phyloP scores from a whole-genome alignment of 2,888 invertebrate species.

The Ashinkailepas kermadecensis region DNA sequence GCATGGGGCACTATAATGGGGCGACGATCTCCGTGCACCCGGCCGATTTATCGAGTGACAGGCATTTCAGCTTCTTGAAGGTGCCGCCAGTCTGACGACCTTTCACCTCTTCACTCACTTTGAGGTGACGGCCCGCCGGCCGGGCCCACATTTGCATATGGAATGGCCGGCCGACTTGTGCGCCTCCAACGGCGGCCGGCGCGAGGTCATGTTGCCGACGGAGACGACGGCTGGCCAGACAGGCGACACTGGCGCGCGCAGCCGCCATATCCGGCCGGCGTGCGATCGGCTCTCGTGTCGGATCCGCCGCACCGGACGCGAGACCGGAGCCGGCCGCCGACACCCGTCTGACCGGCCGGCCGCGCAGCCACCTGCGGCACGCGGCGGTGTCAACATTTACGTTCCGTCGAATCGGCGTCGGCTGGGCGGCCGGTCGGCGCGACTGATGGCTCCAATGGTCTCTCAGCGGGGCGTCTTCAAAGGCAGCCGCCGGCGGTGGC shows the following conservation, averaged over 20 bases:
- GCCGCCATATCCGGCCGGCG: not conserved
- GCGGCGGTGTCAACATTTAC: conserved; percentile 7
- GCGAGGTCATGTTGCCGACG: not conserved
- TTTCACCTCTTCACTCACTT: too few species aligned
- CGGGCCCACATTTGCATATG: too few species aligned
- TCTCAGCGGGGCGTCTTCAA: not conserved
- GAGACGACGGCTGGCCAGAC: not conserved
- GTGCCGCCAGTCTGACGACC: too few species aligned
- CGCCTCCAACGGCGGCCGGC: not conserved
- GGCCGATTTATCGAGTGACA: too few species aligned
- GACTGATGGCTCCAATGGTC: not conserved
- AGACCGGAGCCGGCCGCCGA: not conserved
- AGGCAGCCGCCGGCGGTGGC: not conserved
- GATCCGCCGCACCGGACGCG: not conserved
- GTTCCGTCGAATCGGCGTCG: conserved; percentile 4
- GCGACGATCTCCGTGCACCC: too few species aligned
- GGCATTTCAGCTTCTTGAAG: too few species aligned
- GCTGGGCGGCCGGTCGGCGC: not conserved
- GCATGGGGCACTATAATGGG: too few species aligned
- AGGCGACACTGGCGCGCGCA: not conserved
- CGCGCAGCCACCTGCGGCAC: not conserved
- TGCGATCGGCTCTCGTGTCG: not conserved
- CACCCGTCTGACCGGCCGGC: not conserved
- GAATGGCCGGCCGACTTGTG: not conserved
- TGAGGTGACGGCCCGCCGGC: too few species aligned